Base-by-base conservation (phyloP, 2,797 vertebrate genomes). In the Brachyalestes nurse region DNA sequence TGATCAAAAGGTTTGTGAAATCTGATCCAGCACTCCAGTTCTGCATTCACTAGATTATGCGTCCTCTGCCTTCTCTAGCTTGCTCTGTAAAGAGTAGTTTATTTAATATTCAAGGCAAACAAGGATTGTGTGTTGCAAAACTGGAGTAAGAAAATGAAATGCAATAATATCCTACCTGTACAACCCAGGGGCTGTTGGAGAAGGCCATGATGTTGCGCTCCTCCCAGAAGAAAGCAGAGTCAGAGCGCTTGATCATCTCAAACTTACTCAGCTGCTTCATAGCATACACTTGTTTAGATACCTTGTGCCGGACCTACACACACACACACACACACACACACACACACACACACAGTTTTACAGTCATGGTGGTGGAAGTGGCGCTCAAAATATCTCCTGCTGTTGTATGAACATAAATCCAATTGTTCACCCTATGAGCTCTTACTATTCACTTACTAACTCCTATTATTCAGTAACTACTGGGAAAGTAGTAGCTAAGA, bases 201-300 rank as follows among this genome's bases (percentile, higher is more conserved):
- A 99, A 99, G 75, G 98, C 98, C 98, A 99, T 99, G 87, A 99
- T 99, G 93, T 99, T 96, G 88, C 98, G 95, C 89, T 99, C 98
- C 92, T 99, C 98, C 97, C 97, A 99, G 92, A 98, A 99, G 92
- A 99, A 99, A 83, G 98, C 98, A 0, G 98, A 99, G 91, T 99
- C 98, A 3, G 97, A 99, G 82, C 97, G 94, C 91, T 99, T 99
- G 91, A 99, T 96, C 98, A 99, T 99, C 94, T 99, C 98, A 91
- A 98, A 98, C 90, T 99, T 99, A 93, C 94, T 99, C 86, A 99
- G 96, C 84, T 97, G 95, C 90, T 99, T 99, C 97, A 99, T 99
- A 83, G 97, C 98, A 81, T 97, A 99, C 73, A 97, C 98, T 66
- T 96, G 96, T 88, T 94, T 93, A 6, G 98, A 97, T 81, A 90